Evolutionary conservation across 2,888 invertebrate genomes (phyloP), one percentile per base, ranked within the genome.

Genomic region (Amphipoea lucens): DNA sequence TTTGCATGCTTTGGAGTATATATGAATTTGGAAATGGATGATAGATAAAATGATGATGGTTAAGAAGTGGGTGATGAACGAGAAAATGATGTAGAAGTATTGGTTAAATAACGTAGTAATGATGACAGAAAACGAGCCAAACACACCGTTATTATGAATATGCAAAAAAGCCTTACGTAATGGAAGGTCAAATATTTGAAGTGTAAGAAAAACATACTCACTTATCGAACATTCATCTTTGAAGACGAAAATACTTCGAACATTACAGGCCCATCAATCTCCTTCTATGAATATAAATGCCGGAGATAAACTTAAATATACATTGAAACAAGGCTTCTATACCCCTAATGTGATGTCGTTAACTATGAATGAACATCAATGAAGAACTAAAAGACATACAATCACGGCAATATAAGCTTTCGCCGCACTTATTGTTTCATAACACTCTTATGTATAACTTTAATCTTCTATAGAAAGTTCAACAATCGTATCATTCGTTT

Each of bases 401-500:
- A 90, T 87, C 84, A 84, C 86, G 88, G 91, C 90, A 90, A 92
- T 92, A 92, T 84, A 82, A 90, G 89, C 94, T 95, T 95, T 95
- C 94, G 92, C 93, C 88, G 87, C 88, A 87, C 75, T 91, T 91
- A 94, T 95, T 95, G 94, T 95, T 94, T 94, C 92, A 94, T 94
- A 95, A 95, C 90, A 90, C 87, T 81, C 91, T 94, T 95, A 94
- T 92, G 92, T 93, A 82, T 73, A 73, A 89, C 88, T 90, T 92
- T 94, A 94, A 94, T 94, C 93, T 90, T 81, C 84, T 89, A 89
- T 95, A 93, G 95, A 95, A 95, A 95, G 95, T 94, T 92, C 91
- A 91, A 93, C 92, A 94, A 93, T 93, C 90, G 90, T 92, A 91
- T 93, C 88, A 85, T 83, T 83, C 57, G 79, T 89, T 86, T 88